Evolutionary conservation across 1,140 invertebrate genomes (phyloP).

Genomic region (Drosophila nigrodunni): DNA sequence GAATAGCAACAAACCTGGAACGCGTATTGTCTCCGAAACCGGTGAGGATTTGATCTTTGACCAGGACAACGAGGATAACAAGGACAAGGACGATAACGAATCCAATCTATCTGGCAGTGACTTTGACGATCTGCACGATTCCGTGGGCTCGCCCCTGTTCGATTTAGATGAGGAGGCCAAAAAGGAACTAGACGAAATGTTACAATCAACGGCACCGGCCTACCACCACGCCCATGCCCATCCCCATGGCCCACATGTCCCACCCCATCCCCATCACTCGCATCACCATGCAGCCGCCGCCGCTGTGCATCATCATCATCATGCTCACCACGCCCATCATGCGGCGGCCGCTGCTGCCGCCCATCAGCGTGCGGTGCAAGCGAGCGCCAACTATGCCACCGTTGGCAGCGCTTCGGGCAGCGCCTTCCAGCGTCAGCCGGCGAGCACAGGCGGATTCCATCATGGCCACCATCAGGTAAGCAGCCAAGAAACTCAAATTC

Average conservation of each 20-base stretch:
- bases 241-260: constrained; percentile 50
- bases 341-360: constrained; percentile 45
- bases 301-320: constrained; percentile 58
- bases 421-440: constrained; percentile 79
- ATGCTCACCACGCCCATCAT: constrained; percentile 51
- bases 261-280: constrained; percentile 50
- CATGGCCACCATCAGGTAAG: constrained; percentile 84
- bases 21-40: constrained; percentile 59
- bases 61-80: constrained; percentile 14
- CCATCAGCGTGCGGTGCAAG: constrained; percentile 56
- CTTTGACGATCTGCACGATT: constrained; percentile 73
- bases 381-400: constrained; percentile 51
- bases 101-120: constrained; percentile 55
- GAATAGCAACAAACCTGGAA: constrained; percentile 46
- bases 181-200: constrained; percentile 83
- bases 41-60: constrained; percentile 57
- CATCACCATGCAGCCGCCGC: constrained; percentile 61
- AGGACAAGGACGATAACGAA: constrained; percentile 44
- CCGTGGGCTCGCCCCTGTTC: constrained; percentile 79
- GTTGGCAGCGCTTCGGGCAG: constrained; percentile 75
- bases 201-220: constrained; percentile 80
- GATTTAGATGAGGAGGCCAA: constrained; percentile 84
- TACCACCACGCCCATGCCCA: constrained; percentile 66
- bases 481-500: background rate
- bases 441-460: constrained; percentile 74